A percentile compares a stretch with the other conserved stretches of the same genome.
Conservation (phyloP, 1,140 invertebrate genomes). For the Ceratosolen solmsi region DNA sequence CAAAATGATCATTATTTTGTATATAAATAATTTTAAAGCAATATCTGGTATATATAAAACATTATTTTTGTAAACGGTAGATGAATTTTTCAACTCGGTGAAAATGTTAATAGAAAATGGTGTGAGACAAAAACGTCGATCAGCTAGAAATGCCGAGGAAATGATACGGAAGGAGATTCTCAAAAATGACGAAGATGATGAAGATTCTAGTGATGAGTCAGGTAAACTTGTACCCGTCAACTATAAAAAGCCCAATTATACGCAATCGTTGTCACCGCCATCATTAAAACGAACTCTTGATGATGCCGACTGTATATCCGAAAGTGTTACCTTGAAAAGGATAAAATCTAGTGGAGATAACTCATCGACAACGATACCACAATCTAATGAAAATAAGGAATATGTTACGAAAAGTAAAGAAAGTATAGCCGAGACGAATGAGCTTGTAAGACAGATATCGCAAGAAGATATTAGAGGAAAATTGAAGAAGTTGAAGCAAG, state of each 20-base stretch:
- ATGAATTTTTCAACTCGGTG: constrained; percentile 35
- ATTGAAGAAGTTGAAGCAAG: constrained; percentile 62
- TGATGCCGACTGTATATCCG: constrained; percentile 51
- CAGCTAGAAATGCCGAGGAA: constrained; percentile 64
- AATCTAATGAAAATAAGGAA: constrained; percentile 18
- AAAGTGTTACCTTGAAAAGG: constrained; percentile 55
- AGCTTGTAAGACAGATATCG: constrained; percentile 63
- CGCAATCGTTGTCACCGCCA: constrained; percentile 54
- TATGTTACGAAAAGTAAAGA: constrained; percentile 17
- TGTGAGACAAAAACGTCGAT: constrained; percentile 61
- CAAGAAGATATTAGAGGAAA: constrained; percentile 60
- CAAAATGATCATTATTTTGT: not conserved
- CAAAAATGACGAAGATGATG: constrained; percentile 57
- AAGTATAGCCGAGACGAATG: constrained; percentile 44
- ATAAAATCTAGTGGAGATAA: constrained; percentile 53
- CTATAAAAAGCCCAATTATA: constrained; percentile 53
- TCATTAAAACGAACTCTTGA: constrained; percentile 59
- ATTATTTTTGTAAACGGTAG: constrained; percentile 21
- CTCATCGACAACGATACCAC: not conserved
- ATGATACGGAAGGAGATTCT: constrained; percentile 62
- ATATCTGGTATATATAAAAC: not conserved
- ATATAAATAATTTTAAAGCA: too few species aligned
- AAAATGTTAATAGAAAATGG: constrained; percentile 53
- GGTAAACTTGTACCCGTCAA: constrained; percentile 55
- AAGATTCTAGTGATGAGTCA: constrained; percentile 56